Percentiles rank a stretch among this genome's conserved stretches.
phyloP scores from a whole-genome alignment of 2,797 vertebrate genomes.

The Microctenopoma steveboyesi region DNA sequence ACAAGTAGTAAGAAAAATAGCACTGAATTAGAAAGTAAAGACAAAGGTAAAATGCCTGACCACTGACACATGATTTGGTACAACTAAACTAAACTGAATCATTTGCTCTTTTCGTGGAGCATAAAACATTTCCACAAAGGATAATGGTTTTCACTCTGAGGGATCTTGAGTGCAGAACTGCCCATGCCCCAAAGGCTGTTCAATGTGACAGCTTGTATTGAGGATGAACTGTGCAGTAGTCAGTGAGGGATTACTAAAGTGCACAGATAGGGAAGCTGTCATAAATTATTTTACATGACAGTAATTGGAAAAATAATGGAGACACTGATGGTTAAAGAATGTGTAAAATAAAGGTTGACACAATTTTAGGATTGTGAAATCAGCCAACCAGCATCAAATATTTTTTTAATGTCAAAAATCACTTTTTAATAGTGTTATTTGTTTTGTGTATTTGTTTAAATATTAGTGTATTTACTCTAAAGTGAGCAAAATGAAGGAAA shows the following conservation, averaged over 20 bases:
- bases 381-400: slow-evolving; percentile 22
- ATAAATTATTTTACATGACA: slow-evolving; percentile 44
- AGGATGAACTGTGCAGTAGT: slow-evolving; percentile 27
- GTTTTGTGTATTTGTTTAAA: not conserved
- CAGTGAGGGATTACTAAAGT: slow-evolving; percentile 41
- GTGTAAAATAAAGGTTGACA: slow-evolving; percentile 30
- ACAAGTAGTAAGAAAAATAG: slow-evolving; percentile 36
- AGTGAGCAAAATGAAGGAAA: slow-evolving; percentile 10
- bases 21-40: not conserved
- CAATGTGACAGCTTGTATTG: slow-evolving; percentile 49
- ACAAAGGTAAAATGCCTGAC: slow-evolving; percentile 28
- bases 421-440: not conserved
- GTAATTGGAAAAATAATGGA: slow-evolving; percentile 56
- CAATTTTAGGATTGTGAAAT: slow-evolving; percentile 31
- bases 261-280: slow-evolving; percentile 29
- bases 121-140: slow-evolving; percentile 56
- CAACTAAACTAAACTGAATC: slow-evolving; percentile 55
- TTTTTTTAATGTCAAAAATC: slow-evolving; percentile 26
- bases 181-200: slow-evolving; percentile 25
- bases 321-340: slow-evolving; percentile 10
- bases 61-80: slow-evolving; percentile 41
- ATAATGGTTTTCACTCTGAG: slow-evolving; percentile 27
- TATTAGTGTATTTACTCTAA: slow-evolving; percentile 9
- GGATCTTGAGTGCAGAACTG: slow-evolving; percentile 30
- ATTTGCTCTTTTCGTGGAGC: slow-evolving; percentile 48